Evolutionary conservation across 2,888 invertebrate species (phyloP).

Genomic region (Xestia sexstrigata): DNA sequence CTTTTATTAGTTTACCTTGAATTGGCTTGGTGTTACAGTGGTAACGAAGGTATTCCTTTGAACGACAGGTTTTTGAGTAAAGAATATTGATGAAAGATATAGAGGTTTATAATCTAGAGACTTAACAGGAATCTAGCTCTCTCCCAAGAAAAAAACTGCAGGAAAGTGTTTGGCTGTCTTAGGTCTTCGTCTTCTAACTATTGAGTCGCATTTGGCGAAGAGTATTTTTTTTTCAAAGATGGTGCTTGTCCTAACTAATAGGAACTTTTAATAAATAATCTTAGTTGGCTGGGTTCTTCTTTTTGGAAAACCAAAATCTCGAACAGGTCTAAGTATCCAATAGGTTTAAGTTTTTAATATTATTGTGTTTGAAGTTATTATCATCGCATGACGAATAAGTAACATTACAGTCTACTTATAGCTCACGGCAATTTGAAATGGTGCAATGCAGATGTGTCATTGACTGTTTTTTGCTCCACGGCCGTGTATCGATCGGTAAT

Average conservation of each 20-base stretch:
- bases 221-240: background rate
- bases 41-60: background rate
- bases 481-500: constrained; percentile 52
- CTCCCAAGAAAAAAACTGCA: background rate
- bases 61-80: background rate
- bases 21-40: background rate
- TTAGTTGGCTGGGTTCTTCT: background rate
- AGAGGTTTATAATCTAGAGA: background rate
- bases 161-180: background rate
- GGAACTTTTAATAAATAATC: background rate
- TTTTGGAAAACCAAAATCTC: background rate
- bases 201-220: background rate
- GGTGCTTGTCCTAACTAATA: background rate
- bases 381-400: constrained; percentile 13
- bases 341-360: background rate
- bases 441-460: constrained; percentile 64
- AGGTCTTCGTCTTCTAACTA: background rate
- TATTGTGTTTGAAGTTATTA: background rate
- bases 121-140: background rate
- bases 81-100: background rate
- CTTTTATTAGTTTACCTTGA: constrained; percentile 7
- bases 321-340: background rate
- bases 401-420: constrained; percentile 18
- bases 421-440: constrained; percentile 48
- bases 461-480: constrained; percentile 54